Evolutionary conservation across 2,113 vertebrate genomes (phyloP).

Genomic region (Erpornis zantholeuca): DNA sequence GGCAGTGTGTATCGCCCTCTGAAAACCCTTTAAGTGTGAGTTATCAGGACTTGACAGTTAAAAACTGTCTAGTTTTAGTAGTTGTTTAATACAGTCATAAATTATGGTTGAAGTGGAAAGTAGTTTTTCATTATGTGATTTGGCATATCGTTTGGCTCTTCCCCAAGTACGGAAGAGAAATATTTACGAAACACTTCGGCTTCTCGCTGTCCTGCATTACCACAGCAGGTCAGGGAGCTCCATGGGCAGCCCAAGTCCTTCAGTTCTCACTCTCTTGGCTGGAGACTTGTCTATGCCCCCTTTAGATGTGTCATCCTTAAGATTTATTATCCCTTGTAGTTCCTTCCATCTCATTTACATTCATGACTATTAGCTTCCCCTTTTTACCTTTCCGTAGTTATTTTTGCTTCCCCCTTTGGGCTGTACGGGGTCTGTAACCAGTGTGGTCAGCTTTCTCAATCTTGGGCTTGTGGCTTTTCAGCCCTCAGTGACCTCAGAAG

Average conservation of each 20-base stretch:
- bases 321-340: not conserved
- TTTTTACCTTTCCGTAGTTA: not conserved
- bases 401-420: not conserved
- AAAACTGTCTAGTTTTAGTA: not conserved
- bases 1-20: not conserved
- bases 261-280: not conserved
- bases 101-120: not conserved
- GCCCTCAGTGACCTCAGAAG: not conserved
- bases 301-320: not conserved
- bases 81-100: not conserved
- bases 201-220: accelerated
- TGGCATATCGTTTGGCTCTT: not conserved
- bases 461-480: not conserved
- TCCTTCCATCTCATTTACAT: not conserved
- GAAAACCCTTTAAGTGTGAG: not conserved
- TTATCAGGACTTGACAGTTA: not conserved
- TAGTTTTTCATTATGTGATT: not conserved
- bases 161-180: not conserved
- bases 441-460: not conserved
- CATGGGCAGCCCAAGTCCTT: accelerated
- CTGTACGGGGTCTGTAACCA: not conserved
- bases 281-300: not conserved
- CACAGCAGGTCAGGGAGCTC: not conserved
- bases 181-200: not conserved
- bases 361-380: not conserved